These are phyloP conservation scores for Suricata suricatta DNA, from an alignment of 2,113 vertebrate species.

Conservation along the genomic window DNA sequence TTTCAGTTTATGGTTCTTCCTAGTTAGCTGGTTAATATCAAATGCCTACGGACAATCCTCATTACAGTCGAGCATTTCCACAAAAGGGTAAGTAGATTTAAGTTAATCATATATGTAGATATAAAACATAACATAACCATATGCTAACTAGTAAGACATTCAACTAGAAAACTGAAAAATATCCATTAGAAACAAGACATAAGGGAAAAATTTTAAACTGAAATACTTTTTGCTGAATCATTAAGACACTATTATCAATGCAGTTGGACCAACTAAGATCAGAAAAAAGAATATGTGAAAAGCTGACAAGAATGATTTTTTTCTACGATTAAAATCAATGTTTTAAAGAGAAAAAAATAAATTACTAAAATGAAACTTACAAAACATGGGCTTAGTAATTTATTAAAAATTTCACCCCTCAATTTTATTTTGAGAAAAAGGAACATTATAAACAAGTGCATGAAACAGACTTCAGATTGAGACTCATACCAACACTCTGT, in stretches of 20 bases:
- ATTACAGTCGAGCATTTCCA: neutral
- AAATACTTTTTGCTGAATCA: neutral
- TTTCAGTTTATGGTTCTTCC: constrained; percentile 31
- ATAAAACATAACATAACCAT: neutral
- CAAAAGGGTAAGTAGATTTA: constrained; percentile 48
- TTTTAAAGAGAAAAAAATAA: constrained; percentile 10
- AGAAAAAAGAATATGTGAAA: neutral
- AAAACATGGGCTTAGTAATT: constrained; percentile 3
- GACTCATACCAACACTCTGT: neutral
- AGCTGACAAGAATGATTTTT: constrained; percentile 17
- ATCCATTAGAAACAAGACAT: neutral
- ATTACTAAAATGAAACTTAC: neutral
- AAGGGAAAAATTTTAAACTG: neutral
- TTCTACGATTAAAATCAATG: constrained; percentile 27
- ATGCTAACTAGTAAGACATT: neutral
- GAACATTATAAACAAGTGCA: neutral
- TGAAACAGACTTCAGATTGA: constrained; percentile 8
- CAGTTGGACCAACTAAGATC: neutral
- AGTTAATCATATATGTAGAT: constrained; percentile 38
- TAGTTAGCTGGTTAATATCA: constrained; percentile 1
- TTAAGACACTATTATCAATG: neutral
- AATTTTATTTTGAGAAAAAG: constrained; percentile 25
- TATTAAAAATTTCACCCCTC: constrained; percentile 45
- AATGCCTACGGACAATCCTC: constrained; percentile 33
- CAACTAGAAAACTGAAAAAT: constrained; percentile 3